Conservation (phyloP, 2,797 vertebrate species). For the Schizothorax lantsangensis region DNA sequence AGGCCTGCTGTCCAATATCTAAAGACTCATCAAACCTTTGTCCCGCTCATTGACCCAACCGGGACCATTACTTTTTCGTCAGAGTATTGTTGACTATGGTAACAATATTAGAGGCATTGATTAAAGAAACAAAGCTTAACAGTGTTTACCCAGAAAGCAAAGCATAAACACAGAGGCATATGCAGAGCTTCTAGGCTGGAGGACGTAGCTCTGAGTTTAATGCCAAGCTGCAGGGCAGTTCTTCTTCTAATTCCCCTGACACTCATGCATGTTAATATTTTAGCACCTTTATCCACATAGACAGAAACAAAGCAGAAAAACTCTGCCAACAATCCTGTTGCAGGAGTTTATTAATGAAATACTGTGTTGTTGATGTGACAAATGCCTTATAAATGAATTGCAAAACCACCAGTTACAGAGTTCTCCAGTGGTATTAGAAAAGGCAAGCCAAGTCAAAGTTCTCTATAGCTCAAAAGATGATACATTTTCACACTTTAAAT, state of each 20-base stretch:
- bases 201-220: conserved; percentile 43
- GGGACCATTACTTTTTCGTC: conserved; percentile 68
- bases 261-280: conserved; percentile 72
- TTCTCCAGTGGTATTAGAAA: neutral
- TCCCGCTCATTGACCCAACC: conserved; percentile 56
- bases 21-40: conserved; percentile 52
- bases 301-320: conserved; percentile 57
- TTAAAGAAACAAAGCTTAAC: neutral
- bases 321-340: neutral
- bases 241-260: conserved; percentile 60
- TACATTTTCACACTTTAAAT: neutral
- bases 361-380: neutral
- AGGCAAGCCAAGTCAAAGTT: neutral
- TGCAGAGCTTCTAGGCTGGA: conserved; percentile 40
- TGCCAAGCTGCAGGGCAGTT: conserved; percentile 60
- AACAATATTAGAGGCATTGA: neutral
- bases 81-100: neutral
- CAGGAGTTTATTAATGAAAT: neutral
- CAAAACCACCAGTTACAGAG: neutral
- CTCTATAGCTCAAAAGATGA: neutral
- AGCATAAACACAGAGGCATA: conserved; percentile 41
- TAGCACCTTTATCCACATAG: conserved; percentile 62
- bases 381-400: neutral
- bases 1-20: conserved; percentile 72
- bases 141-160: conserved; percentile 16